Base-by-base conservation (phyloP, 2,797 vertebrate species). In the Mormyrops boulengeri region DNA sequence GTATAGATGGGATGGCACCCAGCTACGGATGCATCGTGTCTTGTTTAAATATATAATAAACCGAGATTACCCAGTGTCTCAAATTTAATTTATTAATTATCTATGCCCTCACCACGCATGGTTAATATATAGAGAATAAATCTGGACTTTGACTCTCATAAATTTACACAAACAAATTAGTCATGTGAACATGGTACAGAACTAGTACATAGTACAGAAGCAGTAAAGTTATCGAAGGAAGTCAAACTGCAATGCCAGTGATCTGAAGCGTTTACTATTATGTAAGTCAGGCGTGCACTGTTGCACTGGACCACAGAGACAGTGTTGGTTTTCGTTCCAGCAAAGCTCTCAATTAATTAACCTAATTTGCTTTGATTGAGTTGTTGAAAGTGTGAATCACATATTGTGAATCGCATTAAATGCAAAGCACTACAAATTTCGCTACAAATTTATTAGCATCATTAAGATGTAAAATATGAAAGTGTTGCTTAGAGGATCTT, bases 311-410 rank as follows among this genome's bases (percentile, higher is more conserved):
- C 49, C 22, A 52, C 47, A 50, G n/a, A 85, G 22, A 50, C 22
- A 26, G 22, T 14, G 22, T 52, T 85, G 82, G n/a, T 26, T 85
- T 85, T 85, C n/a, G 4, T 85, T 85, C 82, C 49, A 85, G 82
- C 82, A 26, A 85, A 85, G 44, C 44, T 85, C 44, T 85, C 41
- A 52, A 85, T 85, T 52, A 85, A 85, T 85, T 85, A 85, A 85
- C 19, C 47, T 52, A 26, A 82, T 85, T 30, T 52, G 82, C 49
- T 85, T 85, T 85, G 82, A 52, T 85, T 49, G 82, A 85, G 82
- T 49, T 85, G 82, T 50, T 85, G 49, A 52, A 26, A n/a, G 44
- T 19, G 52, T 85, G n/a, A 85, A 85, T 49, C 49, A 52, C 82
- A 52, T 52, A 85, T 52, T 85, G 82, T 30, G 50, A 19, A 47